These are phyloP conservation scores for Spizaetus ornatus DNA, from an alignment of 2,113 vertebrate species.

Conservation along the genomic window DNA sequence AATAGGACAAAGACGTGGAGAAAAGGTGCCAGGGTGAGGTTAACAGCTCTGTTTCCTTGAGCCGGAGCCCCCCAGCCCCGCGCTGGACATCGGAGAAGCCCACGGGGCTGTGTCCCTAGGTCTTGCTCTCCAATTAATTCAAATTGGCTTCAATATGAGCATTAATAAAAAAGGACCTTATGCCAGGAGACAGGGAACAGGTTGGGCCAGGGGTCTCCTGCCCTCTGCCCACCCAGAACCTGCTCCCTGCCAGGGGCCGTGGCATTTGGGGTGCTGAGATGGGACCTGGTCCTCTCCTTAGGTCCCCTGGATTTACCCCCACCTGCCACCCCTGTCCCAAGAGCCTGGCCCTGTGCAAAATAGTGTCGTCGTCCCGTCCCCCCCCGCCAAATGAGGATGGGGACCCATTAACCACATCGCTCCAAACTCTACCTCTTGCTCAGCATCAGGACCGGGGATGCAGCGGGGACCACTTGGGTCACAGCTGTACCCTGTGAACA, in stretches of 20 bases:
- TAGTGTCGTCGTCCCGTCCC: accelerated
- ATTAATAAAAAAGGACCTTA: background rate
- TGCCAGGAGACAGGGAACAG: background rate
- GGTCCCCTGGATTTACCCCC: background rate
- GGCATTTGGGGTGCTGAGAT: background rate
- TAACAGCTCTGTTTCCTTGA: background rate
- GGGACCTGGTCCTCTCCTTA: background rate
- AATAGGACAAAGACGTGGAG: background rate
- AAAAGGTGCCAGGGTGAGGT: background rate
- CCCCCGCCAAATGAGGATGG: background rate
- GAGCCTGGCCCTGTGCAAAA: background rate
- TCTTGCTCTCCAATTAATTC: background rate
- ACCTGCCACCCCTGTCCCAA: background rate
- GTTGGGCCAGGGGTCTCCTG: background rate
- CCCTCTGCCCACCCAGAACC: background rate
- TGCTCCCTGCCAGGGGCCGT: background rate
- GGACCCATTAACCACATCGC: background rate
- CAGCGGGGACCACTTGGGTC: background rate
- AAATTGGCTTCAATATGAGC: background rate
- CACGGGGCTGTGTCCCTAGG: accelerated
- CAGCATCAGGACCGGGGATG: accelerated
- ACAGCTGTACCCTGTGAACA: background rate
- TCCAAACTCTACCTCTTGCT: background rate
- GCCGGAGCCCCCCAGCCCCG: accelerated
- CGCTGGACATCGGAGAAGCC: accelerated